These are phyloP conservation scores for Liolophura sinensis DNA, from an alignment of 1,140 invertebrate species.

Conservation along the genomic window DNA sequence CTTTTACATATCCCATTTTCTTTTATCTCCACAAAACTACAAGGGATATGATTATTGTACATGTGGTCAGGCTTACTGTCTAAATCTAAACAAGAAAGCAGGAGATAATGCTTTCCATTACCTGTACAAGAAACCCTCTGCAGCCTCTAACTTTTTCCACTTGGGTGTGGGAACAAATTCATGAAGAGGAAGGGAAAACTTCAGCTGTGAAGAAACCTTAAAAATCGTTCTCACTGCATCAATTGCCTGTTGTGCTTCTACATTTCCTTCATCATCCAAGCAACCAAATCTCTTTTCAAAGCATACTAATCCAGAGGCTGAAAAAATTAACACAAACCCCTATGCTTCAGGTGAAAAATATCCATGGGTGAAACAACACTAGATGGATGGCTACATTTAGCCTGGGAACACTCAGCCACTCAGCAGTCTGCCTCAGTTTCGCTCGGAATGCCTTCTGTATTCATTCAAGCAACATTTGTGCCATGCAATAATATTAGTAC, in stretches of 20 bases:
- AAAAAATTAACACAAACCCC: slow-evolving; percentile 3
- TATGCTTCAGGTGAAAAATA: neutral
- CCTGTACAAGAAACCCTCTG: slow-evolving; percentile 51
- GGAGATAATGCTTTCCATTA: slow-evolving; percentile 21
- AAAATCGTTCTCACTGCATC: slow-evolving; percentile 50
- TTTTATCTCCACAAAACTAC: too few species aligned
- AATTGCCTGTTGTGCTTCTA: slow-evolving; percentile 44
- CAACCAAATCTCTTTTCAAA: slow-evolving; percentile 54
- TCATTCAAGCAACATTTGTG: too few species aligned
- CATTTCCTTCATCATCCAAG: slow-evolving; percentile 26
- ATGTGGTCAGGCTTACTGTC: too few species aligned
- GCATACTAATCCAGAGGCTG: slow-evolving; percentile 50
- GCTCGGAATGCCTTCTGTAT: too few species aligned
- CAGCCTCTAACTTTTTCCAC: slow-evolving; percentile 46
- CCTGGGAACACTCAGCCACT: too few species aligned
- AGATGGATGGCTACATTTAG: too few species aligned
- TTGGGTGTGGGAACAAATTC: slow-evolving; percentile 44
- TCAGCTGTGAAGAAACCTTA: slow-evolving; percentile 49
- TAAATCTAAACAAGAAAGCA: too few species aligned
- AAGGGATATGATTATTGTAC: too few species aligned
- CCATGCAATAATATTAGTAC: too few species aligned
- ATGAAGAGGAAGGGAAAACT: slow-evolving; percentile 50
- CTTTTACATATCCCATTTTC: too few species aligned
- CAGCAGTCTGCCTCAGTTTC: too few species aligned
- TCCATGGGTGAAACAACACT: neutral